Conservation (phyloP, 2,113 vertebrate species). For the Notarius quadriscutis region DNA sequence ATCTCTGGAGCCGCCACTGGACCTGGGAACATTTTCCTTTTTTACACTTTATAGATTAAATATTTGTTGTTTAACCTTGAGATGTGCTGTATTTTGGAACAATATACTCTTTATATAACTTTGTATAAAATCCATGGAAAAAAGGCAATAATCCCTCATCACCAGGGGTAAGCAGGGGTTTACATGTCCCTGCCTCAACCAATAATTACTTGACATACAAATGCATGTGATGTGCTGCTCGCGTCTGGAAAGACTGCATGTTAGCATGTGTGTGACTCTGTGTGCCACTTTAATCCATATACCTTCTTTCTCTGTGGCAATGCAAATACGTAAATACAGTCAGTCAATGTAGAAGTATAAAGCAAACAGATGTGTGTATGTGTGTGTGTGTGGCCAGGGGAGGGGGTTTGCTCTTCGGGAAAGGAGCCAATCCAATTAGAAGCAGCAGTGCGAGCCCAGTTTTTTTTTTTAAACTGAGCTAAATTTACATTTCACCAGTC, state of each 20-base stretch:
- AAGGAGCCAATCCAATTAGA: conserved; percentile 81
- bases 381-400: conserved; percentile 45
- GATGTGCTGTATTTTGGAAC: neutral
- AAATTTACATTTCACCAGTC: conserved; percentile 73
- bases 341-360: neutral
- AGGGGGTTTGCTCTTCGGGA: conserved; percentile 70
- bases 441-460: conserved; percentile 72
- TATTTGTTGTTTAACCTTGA: neutral
- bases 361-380: neutral
- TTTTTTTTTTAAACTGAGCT: conserved; percentile 64
- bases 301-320: neutral
- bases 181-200: neutral
- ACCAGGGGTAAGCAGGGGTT: neutral
- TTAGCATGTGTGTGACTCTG: neutral
- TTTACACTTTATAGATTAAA: neutral
- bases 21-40: neutral
- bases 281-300: neutral
- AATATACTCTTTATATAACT: neutral
- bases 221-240: neutral
- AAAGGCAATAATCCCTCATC: neutral
- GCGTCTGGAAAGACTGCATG: neutral
- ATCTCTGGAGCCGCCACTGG: no score
- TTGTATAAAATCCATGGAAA: neutral
- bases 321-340: neutral
- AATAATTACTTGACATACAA: neutral